Evolutionary conservation across 1,140 invertebrate genomes (phyloP).

Genomic region (Rhagoletis zephyria): DNA sequence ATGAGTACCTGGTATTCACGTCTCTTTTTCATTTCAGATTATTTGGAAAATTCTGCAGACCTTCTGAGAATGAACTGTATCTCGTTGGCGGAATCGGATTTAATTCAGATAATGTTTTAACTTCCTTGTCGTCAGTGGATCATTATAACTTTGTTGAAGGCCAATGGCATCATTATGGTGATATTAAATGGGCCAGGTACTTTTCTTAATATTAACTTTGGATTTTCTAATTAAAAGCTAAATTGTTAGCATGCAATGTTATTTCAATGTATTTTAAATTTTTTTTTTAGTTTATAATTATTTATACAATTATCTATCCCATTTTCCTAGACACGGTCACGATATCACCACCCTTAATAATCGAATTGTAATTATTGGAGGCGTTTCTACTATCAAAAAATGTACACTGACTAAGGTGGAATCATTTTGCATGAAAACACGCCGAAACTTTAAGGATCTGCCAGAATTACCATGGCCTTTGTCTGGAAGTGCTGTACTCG

Average conservation of each 20-base stretch:
- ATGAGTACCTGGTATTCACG: no score
- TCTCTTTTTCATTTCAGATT: slow-evolving; percentile 38
- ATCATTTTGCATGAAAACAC: slow-evolving; percentile 52
- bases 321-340: slow-evolving; percentile 52
- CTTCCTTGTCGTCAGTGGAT: slow-evolving; percentile 40
- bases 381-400: slow-evolving; percentile 41
- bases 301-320: no score
- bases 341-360: slow-evolving; percentile 53
- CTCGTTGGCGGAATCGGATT: slow-evolving; percentile 54
- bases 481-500: slow-evolving; percentile 35
- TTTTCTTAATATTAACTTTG: no score
- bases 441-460: slow-evolving; percentile 26
- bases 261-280: no score
- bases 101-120: slow-evolving; percentile 20
- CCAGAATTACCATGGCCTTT: slow-evolving; percentile 54
- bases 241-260: no score
- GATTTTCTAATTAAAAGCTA: no score
- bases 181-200: slow-evolving; percentile 55
- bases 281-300: no score
- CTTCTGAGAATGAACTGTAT: slow-evolving; percentile 38
- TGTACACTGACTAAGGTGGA: slow-evolving; percentile 45
- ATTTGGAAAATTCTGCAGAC: slow-evolving; percentile 56
- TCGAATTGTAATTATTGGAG: slow-evolving; percentile 55
- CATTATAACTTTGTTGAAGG: slow-evolving; percentile 13
- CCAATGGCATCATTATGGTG: slow-evolving; percentile 51